Base-by-base conservation (phyloP, 2,888 invertebrate species). In the Drosophila macrospina region DNA sequence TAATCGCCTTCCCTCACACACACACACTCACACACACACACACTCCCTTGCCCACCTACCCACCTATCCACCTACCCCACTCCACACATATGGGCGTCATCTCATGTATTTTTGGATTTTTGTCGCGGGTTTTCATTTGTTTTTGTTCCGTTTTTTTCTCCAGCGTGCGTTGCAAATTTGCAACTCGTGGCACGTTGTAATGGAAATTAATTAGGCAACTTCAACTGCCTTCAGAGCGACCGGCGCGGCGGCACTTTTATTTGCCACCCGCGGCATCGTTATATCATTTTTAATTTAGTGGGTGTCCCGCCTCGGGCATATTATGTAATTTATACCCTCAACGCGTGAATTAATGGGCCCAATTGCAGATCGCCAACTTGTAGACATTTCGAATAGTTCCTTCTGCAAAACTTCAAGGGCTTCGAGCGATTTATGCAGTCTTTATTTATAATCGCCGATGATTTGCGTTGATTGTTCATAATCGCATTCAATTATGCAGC, bases 261-360 rank as follows among this genome's bases (percentile, higher is more conserved):
- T 62, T 48, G 65, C 73, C 73, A 60, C 72, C 71, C 77, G 73
- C 77, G 72, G 73, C 74, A 71, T 67, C 77, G 63, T 80, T 88
- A 80, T 85, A 80, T 85, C 80, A 86, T 89, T 89, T 90, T 86
- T 89, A 84, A 90, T 90, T 89, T 90, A 88, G 89, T 87, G 78
- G 81, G 84, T 77, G 89, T 81, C 77, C 74, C 84, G 61, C 66
- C 80, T 45, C 45, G 57, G 73, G 73, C 77, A 67, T 56, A 80
- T 69, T 80, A 71, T 69, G 54, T 79, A 74, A 89, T 90, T 89
- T 84, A 79, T 83, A 79, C 78, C 59, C 61, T 44, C 78, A 69
- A 67, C 64, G 69, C 71, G 55, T 48, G 65, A 78, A 89, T 89
- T 89, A 86, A 88, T 75, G 77, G 78, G 68, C 70, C 67, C 69